Conservation (phyloP, 2,113 vertebrate species). For the Ellobius talpinus region DNA sequence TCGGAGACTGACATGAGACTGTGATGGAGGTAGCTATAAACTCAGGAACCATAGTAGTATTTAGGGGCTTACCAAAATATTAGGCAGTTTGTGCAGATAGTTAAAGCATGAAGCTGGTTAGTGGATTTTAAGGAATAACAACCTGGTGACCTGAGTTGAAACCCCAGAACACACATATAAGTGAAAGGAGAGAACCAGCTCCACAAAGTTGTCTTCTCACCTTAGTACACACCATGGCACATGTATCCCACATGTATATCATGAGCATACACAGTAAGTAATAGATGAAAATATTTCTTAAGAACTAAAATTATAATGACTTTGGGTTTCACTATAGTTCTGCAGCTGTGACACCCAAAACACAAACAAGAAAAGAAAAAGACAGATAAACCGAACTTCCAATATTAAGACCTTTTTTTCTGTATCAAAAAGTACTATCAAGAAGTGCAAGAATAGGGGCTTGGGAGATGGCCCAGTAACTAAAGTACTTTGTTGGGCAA, state of each 20-base stretch:
- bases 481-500: neutral
- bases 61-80: neutral
- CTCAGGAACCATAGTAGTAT: neutral
- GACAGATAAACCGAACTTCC: neutral
- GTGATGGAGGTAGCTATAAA: neutral
- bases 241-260: neutral
- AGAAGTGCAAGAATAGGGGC: neutral
- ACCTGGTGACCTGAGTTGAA: neutral
- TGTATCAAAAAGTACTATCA: neutral
- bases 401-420: slow-evolving; percentile 27
- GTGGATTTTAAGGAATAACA: slow-evolving; percentile 38
- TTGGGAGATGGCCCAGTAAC: neutral
- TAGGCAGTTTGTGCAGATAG: slow-evolving; percentile 7
- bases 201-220: neutral
- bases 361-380: neutral
- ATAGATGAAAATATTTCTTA: neutral
- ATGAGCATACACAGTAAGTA: neutral
- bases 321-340: neutral
- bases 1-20: neutral
- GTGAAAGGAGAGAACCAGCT: neutral
- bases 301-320: slow-evolving; percentile 20
- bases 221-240: neutral
- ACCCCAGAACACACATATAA: neutral
- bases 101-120: slow-evolving; percentile 13
- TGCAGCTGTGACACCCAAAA: slow-evolving; percentile 3